These are phyloP conservation scores for Caenorhabditis drosophilae DNA, from an alignment of 2,888 invertebrate genomes.

Conservation along the genomic window DNA sequence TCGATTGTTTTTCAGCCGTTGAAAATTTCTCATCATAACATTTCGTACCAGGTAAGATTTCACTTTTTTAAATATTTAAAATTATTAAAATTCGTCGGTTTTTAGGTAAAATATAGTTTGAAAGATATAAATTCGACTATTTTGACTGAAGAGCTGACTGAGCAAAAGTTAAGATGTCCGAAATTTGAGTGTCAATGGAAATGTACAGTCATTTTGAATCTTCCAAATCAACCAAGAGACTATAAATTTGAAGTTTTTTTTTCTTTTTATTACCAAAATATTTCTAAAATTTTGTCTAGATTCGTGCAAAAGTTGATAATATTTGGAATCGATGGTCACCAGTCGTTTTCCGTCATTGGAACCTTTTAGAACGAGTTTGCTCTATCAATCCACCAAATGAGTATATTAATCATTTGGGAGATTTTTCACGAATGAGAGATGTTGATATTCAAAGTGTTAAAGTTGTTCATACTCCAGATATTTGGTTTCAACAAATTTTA, in stretches of 20 bases:
- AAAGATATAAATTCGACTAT: conserved; percentile 36
- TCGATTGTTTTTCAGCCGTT: conserved; percentile 58
- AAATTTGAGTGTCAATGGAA: conserved; percentile 58
- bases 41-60: conserved; percentile 56
- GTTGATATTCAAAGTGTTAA: conserved; percentile 43
- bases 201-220: conserved; percentile 52
- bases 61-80: too few species aligned
- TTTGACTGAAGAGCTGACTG: conserved; percentile 43
- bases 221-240: conserved; percentile 46
- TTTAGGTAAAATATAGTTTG: conserved; percentile 48
- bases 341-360: conserved; percentile 50
- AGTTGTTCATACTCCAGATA: conserved; percentile 25
- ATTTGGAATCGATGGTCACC: conserved; percentile 57
- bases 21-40: conserved; percentile 33
- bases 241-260: conserved; percentile 43
- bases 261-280: not conserved
- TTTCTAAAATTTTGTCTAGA: conserved; percentile 6
- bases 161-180: conserved; percentile 46
- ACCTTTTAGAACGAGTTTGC: conserved; percentile 54
- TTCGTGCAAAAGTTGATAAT: conserved; percentile 55
- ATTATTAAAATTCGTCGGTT: too few species aligned
- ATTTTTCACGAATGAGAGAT: conserved; percentile 40
- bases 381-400: conserved; percentile 53
- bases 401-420: conserved; percentile 41
- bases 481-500: conserved; percentile 37